A percentile compares a stretch with the other conserved stretches of the same genome.
Conservation (phyloP, 2,888 invertebrate genomes). For the Oligia strigilis region DNA sequence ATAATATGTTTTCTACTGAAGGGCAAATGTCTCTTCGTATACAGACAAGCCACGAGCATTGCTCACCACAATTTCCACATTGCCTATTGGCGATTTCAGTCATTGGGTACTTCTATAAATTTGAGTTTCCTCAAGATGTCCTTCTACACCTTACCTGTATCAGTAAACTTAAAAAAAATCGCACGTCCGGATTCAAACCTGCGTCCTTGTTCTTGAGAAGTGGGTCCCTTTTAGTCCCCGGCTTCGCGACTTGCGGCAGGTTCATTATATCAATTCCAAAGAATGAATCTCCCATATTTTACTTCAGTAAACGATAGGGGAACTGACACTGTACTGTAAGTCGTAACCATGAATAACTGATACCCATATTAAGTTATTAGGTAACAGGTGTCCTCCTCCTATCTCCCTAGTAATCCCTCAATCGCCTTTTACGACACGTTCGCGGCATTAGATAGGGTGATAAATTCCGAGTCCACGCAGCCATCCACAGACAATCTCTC, state of each 20-base stretch:
- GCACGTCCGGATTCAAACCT: background rate
- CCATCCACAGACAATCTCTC: constrained; percentile 23
- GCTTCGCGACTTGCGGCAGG: background rate
- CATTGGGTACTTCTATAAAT: background rate
- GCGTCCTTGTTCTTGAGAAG: background rate
- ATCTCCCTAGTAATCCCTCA: constrained; percentile 39
- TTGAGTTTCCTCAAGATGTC: background rate
- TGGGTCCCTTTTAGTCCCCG: background rate
- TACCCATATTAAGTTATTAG: constrained; percentile 37
- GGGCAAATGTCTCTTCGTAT: background rate
- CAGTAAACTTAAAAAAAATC: too few species aligned
- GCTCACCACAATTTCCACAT: background rate
- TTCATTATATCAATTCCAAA: constrained; percentile 13
- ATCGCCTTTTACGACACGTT: constrained; percentile 38
- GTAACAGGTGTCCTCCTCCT: constrained; percentile 47
- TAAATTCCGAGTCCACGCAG: constrained; percentile 34
- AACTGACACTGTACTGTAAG: background rate
- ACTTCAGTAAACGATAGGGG: background rate
- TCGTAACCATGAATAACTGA: constrained; percentile 36
- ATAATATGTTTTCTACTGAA: background rate
- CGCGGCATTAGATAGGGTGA: constrained; percentile 38
- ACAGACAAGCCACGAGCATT: background rate
- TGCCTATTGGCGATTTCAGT: background rate
- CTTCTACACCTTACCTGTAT: background rate
- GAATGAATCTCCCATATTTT: background rate